Evolutionary conservation across 92 coral and sea anemone genomes (phyloP).

Genomic region (Phenganax marumi): DNA sequence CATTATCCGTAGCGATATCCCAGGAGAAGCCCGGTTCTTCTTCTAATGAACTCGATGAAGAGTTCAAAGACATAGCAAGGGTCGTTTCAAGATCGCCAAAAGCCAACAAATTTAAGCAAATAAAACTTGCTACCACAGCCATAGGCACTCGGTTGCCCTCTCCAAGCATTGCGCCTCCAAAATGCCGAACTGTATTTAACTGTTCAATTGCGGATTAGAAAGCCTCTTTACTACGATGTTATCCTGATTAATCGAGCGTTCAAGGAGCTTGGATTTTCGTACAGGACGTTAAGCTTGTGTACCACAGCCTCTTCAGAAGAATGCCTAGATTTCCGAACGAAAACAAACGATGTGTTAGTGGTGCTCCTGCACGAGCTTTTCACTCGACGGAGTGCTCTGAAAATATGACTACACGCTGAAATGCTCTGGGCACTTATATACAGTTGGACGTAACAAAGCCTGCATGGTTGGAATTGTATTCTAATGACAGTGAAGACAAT

Average conservation of each 20-base stretch:
- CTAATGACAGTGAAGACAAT: conserved; percentile 50
- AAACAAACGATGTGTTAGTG: not conserved
- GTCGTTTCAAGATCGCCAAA: conserved; percentile 12
- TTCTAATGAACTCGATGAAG: not conserved
- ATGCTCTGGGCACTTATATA: conserved; percentile 24
- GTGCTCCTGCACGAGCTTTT: not conserved
- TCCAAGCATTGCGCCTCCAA: not conserved
- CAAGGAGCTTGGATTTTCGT: conserved; percentile 8
- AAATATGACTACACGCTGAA: conserved; percentile 17
- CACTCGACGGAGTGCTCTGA: conserved; percentile 20
- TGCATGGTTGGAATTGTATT: conserved; percentile 48
- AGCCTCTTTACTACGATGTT: not conserved
- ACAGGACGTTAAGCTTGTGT: not conserved
- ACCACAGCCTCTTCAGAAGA: conserved; percentile 11
- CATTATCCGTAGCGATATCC: conserved; percentile 37
- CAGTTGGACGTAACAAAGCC: conserved; percentile 26
- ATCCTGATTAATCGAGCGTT: conserved; percentile 27
- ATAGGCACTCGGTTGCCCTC: not conserved
- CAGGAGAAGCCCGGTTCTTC: conserved; percentile 12
- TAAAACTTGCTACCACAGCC: not conserved
- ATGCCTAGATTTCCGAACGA: conserved; percentile 14
- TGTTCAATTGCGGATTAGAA: conserved; percentile 11
- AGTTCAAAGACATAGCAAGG: not conserved
- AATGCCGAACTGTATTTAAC: conserved; percentile 3
- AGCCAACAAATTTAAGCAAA: not conserved